These are phyloP conservation scores for Dendronephthya gigantea DNA, from an alignment of 64 coral and sea anemone genomes.

Conservation along the genomic window DNA sequence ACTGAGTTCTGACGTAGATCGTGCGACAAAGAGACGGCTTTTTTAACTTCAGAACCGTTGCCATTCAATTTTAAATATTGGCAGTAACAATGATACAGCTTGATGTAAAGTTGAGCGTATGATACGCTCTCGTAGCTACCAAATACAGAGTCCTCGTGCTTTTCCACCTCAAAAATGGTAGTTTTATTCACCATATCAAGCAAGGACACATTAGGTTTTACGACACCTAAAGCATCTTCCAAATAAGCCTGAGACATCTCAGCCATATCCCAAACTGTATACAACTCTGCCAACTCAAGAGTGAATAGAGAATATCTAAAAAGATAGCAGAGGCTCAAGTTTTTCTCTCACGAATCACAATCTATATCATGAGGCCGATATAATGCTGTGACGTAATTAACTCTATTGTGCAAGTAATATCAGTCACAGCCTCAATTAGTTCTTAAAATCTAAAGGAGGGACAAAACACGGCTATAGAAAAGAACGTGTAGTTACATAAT, in stretches of 20 bases:
- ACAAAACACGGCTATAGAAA: too few relatives aligned
- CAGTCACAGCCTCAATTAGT: too few relatives aligned
- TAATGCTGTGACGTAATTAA: too few relatives aligned
- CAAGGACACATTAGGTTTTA: background rate
- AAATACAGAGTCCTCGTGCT: background rate
- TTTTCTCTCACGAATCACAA: too few relatives aligned
- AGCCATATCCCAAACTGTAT: background rate
- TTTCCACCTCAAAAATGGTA: background rate
- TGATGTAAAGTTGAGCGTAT: background rate
- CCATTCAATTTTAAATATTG: background rate
- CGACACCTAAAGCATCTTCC: background rate
- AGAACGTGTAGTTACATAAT: too few relatives aligned
- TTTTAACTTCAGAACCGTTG: background rate
- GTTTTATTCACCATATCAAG: background rate
- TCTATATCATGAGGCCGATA: too few relatives aligned
- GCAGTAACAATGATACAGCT: background rate
- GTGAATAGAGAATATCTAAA: background rate
- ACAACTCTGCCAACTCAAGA: background rate
- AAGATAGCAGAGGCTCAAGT: background rate
- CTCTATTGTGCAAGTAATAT: too few relatives aligned
- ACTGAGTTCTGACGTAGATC: background rate
- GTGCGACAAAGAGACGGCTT: background rate
- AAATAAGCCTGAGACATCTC: background rate
- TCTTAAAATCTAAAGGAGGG: too few relatives aligned
- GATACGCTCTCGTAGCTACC: background rate